Base-by-base conservation (phyloP, 2,888 invertebrate genomes). In the Conomelus anceps region DNA sequence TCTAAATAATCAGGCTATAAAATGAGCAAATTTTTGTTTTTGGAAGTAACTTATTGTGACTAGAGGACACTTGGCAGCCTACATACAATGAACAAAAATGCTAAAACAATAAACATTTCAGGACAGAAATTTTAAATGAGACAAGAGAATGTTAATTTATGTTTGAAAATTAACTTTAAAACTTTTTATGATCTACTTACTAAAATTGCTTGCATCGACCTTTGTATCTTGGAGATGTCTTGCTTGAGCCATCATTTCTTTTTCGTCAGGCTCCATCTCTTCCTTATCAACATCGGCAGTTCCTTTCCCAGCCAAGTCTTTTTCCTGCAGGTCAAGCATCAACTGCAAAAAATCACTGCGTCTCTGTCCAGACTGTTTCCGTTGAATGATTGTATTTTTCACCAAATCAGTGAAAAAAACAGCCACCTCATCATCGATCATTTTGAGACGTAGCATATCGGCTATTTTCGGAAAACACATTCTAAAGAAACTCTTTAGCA, bases 331-430 rank as follows among this genome's bases (percentile, higher is more conserved):
- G 24, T 90, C 41, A 34, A 90, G 84, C 26, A 90, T 34, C 22
- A 90, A 87, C 23, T 89, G 34, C 84, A 90, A 23, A 34, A 90
- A 89, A 87, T 90, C 90, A 29, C 89, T 90, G 23, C 90, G 63
- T 17, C 86, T 88, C n/a, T 88, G 17, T 22, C 88, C 88, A 17
- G 88, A 86, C 22, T 87, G 26, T 84, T 89, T 87, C 41, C 90
- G 26, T 26, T 89, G 89, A 22, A 85, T 88, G 22, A 90, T 26
- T 23, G 90, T 89, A 7, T 89, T 34, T 63, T 87, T 89, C 22
- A 87, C 88, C 24, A 90, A 23, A 22, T 41, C 41, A n/a, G 89
- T 22, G 88, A 90, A 90, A 84, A 88, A 90, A 13, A 87, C 85
- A 22, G 88, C 85, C 22, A 89, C 87, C 84, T 88, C 89, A 26